Evolutionary conservation across 2,113 vertebrate species (phyloP).

Genomic region (Istiophorus platypterus): DNA sequence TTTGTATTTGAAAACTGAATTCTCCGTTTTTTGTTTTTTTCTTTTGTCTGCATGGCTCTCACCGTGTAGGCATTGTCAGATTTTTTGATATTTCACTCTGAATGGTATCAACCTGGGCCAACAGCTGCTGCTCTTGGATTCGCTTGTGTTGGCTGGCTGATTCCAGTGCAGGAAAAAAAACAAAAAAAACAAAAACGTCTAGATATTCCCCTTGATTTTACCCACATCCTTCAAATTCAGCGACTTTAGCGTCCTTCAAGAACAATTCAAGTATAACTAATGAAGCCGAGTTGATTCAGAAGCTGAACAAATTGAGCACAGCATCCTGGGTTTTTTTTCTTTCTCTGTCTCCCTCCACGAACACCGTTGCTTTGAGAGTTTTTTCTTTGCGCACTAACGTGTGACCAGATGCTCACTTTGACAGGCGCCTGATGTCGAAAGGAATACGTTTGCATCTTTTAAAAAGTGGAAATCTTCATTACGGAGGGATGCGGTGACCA

Average conservation of each 20-base stretch:
- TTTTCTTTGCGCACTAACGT: slow-evolving; percentile 29
- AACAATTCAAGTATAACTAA: slow-evolving; percentile 65
- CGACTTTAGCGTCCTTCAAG: slow-evolving; percentile 63
- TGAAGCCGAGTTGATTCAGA: slow-evolving; percentile 64
- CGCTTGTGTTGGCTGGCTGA: slow-evolving; percentile 57
- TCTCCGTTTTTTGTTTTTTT: no score
- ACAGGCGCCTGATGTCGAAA: slow-evolving; percentile 13
- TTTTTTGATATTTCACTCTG: slow-evolving; percentile 55
- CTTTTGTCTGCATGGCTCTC: slow-evolving; percentile 22
- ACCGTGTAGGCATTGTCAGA: slow-evolving; percentile 46
- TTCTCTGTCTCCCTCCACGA: slow-evolving; percentile 20
- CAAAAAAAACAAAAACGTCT: background rate
- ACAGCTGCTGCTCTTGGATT: slow-evolving; percentile 58
- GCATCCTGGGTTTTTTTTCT: slow-evolving; percentile 52
- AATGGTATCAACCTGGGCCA: slow-evolving; percentile 60
- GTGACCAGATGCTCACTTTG: slow-evolving; percentile 33
- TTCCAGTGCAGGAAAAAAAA: slow-evolving; percentile 30
- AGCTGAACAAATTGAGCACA: slow-evolving; percentile 59
- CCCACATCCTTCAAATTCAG: slow-evolving; percentile 15
- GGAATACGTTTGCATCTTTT: slow-evolving; percentile 38
- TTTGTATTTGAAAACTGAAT: slow-evolving; percentile 38
- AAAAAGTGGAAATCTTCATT: slow-evolving; percentile 25
- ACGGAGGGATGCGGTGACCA: background rate
- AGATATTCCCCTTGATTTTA: slow-evolving; percentile 57
- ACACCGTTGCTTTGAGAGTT: slow-evolving; percentile 37